phyloP scores from a whole-genome alignment of 2,888 invertebrate genomes.

The Axea sp. region DNA sequence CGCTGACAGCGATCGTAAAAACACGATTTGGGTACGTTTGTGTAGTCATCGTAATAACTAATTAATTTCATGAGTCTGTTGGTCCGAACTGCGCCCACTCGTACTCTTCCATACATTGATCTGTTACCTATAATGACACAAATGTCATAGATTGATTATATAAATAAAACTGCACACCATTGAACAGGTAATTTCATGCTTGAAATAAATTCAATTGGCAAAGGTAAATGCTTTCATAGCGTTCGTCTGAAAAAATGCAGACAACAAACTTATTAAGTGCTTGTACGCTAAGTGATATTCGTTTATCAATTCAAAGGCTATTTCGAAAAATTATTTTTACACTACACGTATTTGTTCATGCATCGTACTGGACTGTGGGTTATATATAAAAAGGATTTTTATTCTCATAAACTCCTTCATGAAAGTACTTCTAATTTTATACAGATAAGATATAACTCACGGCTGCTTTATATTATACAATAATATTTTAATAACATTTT shows the following conservation, averaged over 20 bases:
- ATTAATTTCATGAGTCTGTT: slow-evolving; percentile 59
- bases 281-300: neutral
- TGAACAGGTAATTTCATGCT: slow-evolving; percentile 29
- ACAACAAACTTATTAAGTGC: slow-evolving; percentile 10
- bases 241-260: slow-evolving; percentile 17
- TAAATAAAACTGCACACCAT: slow-evolving; percentile 21
- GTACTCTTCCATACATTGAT: slow-evolving; percentile 44
- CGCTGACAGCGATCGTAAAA: slow-evolving; percentile 50
- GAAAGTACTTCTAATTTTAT: too few species aligned
- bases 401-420: too few species aligned
- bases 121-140: slow-evolving; percentile 53
- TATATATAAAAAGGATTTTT: too few species aligned
- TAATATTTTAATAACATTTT: too few species aligned
- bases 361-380: too few species aligned
- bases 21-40: slow-evolving; percentile 55
- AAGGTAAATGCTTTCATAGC: neutral
- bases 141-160: slow-evolving; percentile 35
- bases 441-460: too few species aligned
- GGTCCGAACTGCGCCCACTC: slow-evolving; percentile 42
- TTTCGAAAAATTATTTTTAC: neutral
- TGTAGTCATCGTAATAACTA: slow-evolving; percentile 53
- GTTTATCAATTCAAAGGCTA: slow-evolving; percentile 18
- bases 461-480: too few species aligned
- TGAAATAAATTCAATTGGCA: slow-evolving; percentile 17
- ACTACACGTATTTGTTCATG: too few species aligned